A percentile compares a stretch with the other conserved stretches of the same genome.
phyloP scores from a whole-genome alignment of 2,797 vertebrate genomes.

The Microctenopoma steveboyesi region DNA sequence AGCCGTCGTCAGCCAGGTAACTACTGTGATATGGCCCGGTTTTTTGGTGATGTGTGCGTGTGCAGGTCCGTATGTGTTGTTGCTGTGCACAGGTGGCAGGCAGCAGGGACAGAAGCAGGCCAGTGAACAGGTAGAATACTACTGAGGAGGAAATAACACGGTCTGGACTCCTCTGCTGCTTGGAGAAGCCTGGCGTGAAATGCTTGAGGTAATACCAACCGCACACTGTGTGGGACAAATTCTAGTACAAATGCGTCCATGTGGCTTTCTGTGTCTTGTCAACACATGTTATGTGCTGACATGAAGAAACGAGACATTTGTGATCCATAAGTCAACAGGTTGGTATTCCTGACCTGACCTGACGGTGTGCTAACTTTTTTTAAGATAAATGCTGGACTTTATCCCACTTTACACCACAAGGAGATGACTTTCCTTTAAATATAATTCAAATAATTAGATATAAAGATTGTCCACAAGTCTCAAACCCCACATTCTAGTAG shows the following conservation, averaged over 20 bases:
- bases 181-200: constrained; percentile 57
- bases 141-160: constrained; percentile 71
- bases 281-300: not conserved
- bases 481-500: too few relatives aligned
- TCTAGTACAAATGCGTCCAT: constrained; percentile 24
- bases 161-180: constrained; percentile 59
- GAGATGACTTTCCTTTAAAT: too few relatives aligned
- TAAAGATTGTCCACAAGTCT: too few relatives aligned
- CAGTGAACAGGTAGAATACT: constrained; percentile 68
- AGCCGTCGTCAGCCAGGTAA: constrained; percentile 45
- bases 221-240: constrained; percentile 44
- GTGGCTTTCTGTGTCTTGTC: constrained; percentile 25
- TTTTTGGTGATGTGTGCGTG: constrained; percentile 41
- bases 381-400: not conserved
- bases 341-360: not conserved
- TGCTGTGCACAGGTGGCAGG: constrained; percentile 65
- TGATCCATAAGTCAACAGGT: not conserved
- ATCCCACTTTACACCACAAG: not conserved
- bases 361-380: not conserved
- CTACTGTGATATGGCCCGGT: constrained; percentile 71
- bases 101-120: constrained; percentile 66
- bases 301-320: not conserved
- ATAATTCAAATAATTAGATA: too few relatives aligned
- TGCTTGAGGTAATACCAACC: constrained; percentile 52
- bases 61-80: constrained; percentile 14